phyloP scores from a whole-genome alignment of 2,797 vertebrate species.

The Sebastiscus tertius region DNA sequence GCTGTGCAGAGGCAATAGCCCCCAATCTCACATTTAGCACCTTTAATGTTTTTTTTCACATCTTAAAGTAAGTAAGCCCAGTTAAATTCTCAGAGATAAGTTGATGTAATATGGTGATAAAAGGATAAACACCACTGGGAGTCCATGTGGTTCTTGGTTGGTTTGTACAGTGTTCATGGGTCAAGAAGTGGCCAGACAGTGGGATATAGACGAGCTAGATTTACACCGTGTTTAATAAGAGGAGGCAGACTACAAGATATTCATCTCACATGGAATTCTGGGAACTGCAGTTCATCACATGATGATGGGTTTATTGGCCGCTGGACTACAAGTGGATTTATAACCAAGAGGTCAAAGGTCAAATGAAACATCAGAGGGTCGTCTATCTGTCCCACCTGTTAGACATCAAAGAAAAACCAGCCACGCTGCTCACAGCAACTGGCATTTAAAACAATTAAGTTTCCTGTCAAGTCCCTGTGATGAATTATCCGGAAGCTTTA shows the following conservation, averaged over 20 bases:
- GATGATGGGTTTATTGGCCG: conserved; percentile 73
- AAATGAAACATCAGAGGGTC: conserved; percentile 76
- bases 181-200: conserved; percentile 7
- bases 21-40: not conserved
- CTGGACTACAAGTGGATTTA: conserved; percentile 74
- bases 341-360: conserved; percentile 69
- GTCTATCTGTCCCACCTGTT: conserved; percentile 82
- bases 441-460: conserved; percentile 99
- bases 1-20: rapidly evolving
- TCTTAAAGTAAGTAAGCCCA: not conserved
- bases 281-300: conserved; percentile 73
- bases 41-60: not conserved
- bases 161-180: not conserved
- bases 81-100: not conserved
- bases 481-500: conserved; percentile 99
- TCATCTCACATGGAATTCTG: conserved; percentile 67
- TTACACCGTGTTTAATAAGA: conserved; percentile 60
- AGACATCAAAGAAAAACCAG: conserved; percentile 78
- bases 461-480: conserved; percentile 97
- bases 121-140: not conserved
- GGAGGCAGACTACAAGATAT: conserved; percentile 49
- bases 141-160: not conserved
- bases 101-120: not conserved
- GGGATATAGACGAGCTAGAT: conserved; percentile 16
- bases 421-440: conserved; percentile 84